A percentile compares a stretch with the other conserved stretches of the same genome.
phyloP scores from a whole-genome alignment of 64 coral and sea anemone genomes.

The Stylophora pistillata region DNA sequence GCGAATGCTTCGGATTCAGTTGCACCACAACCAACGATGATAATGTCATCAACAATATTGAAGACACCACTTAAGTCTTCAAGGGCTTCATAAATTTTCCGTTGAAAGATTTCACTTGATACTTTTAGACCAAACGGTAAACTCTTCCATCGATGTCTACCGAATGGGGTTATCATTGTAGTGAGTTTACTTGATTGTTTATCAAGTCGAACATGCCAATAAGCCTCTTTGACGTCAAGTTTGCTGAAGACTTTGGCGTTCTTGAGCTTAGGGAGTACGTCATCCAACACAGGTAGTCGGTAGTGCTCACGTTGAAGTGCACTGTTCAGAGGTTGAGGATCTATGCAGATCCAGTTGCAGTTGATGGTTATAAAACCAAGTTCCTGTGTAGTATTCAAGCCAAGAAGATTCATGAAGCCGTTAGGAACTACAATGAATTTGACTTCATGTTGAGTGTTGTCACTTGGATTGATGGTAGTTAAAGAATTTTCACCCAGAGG shows the following conservation, averaged over 20 bases:
- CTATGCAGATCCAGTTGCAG: slow-evolving; percentile 37
- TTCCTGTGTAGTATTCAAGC: slow-evolving; percentile 44
- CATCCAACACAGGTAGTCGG: slow-evolving; percentile 27
- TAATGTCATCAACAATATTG: too few relatives aligned
- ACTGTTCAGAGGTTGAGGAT: slow-evolving; percentile 32
- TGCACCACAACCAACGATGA: too few relatives aligned
- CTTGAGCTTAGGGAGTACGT: slow-evolving; percentile 49
- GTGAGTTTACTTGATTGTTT: slow-evolving; percentile 11
- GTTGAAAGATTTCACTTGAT: too few relatives aligned
- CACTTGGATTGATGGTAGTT: not conserved
- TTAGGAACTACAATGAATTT: slow-evolving; percentile 37
- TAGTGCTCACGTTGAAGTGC: slow-evolving; percentile 51
- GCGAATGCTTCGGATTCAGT: too few relatives aligned
- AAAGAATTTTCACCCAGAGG: slow-evolving; percentile 20
- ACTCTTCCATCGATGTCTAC: slow-evolving; percentile 33
- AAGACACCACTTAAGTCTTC: too few relatives aligned
- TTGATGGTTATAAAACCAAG: slow-evolving; percentile 62
- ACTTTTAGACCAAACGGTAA: too few relatives aligned
- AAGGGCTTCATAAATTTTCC: too few relatives aligned
- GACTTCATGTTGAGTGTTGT: not conserved
- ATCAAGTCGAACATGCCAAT: slow-evolving; percentile 44
- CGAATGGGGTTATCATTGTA: slow-evolving; percentile 47
- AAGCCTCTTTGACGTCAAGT: slow-evolving; percentile 18
- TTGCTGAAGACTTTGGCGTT: slow-evolving; percentile 63
- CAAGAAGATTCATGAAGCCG: slow-evolving; percentile 31